phyloP scores from a whole-genome alignment of 2,888 invertebrate genomes.

The Drosophila eohydei region DNA sequence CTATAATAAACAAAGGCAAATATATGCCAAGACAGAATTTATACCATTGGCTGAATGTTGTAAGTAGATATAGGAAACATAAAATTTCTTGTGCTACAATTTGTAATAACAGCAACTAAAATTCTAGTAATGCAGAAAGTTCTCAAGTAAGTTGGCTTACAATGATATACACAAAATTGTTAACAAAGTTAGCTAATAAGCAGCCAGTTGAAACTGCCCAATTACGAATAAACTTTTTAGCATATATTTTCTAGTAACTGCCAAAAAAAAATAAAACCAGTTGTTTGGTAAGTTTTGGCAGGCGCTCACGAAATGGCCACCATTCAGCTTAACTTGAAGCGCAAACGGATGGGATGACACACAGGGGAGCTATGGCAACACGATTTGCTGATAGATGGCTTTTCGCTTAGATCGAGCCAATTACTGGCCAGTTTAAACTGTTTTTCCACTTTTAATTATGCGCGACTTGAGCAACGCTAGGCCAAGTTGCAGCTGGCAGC shows the following conservation, averaged over 20 bases:
- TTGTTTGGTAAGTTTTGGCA: constrained; percentile 10
- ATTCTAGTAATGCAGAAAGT: background rate
- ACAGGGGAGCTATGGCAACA: constrained; percentile 10
- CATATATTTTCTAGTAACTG: constrained; percentile 7
- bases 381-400: constrained; percentile 33
- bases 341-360: constrained; percentile 31
- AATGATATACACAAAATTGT: background rate
- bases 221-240: constrained; percentile 5
- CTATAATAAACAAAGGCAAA: too few species aligned
- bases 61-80: background rate
- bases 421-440: constrained; percentile 50
- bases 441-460: constrained; percentile 69
- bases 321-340: constrained; percentile 2
- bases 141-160: background rate
- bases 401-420: constrained; percentile 41
- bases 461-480: constrained; percentile 48
- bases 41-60: background rate
- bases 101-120: too few species aligned
- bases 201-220: constrained; percentile 3
- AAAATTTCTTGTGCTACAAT: background rate
- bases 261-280: constrained; percentile 5
- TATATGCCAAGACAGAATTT: too few species aligned
- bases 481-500: constrained; percentile 38
- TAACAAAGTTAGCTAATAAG: constrained; percentile 5
- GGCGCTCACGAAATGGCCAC: constrained; percentile 15